Percentiles rank a stretch among this genome's conserved stretches.
These are phyloP conservation scores for Coenonympha glycerion DNA, from an alignment of 2,888 invertebrate genomes.

Conservation along the genomic window DNA sequence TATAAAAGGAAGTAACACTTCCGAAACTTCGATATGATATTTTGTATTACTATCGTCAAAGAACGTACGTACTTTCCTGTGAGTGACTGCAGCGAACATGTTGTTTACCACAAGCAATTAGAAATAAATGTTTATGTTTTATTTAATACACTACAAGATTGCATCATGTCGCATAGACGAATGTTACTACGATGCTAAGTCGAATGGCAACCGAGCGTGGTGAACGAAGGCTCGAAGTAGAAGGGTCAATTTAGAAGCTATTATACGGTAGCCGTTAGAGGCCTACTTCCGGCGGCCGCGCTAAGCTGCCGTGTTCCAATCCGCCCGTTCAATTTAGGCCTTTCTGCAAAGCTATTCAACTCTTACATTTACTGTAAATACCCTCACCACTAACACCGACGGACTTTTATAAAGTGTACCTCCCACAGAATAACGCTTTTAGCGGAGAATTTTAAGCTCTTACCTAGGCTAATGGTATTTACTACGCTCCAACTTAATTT, in stretches of 20 bases:
- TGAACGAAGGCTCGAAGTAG: slow-evolving; percentile 45
- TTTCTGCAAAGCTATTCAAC: slow-evolving; percentile 60
- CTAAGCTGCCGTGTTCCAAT: slow-evolving; percentile 70
- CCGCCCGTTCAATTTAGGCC: slow-evolving; percentile 66
- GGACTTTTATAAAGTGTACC: slow-evolving; percentile 25
- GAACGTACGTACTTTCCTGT: too few relatives aligned
- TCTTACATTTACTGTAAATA: slow-evolving; percentile 40
- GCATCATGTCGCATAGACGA: slow-evolving; percentile 24
- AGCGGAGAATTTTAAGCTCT: slow-evolving; percentile 8
- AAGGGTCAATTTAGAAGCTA: slow-evolving; percentile 68
- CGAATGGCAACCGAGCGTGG: slow-evolving; percentile 33
- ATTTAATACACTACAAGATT: slow-evolving; percentile 2
- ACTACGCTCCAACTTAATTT: slow-evolving; percentile 8
- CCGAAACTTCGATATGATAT: slow-evolving; percentile 61
- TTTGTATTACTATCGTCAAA: slow-evolving; percentile 41
- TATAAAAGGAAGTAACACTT: slow-evolving; percentile 68
- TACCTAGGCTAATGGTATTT: slow-evolving; percentile 16
- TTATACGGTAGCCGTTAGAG: slow-evolving; percentile 71
- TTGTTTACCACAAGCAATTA: not conserved
- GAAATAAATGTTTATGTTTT: not conserved
- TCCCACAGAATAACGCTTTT: slow-evolving; percentile 14
- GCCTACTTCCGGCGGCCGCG: slow-evolving; percentile 73
- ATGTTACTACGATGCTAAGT: slow-evolving; percentile 43
- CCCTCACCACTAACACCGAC: slow-evolving; percentile 38
- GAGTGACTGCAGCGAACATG: not conserved